phyloP scores from a whole-genome alignment of 1,140 invertebrate species.

The Asobara japonica region DNA sequence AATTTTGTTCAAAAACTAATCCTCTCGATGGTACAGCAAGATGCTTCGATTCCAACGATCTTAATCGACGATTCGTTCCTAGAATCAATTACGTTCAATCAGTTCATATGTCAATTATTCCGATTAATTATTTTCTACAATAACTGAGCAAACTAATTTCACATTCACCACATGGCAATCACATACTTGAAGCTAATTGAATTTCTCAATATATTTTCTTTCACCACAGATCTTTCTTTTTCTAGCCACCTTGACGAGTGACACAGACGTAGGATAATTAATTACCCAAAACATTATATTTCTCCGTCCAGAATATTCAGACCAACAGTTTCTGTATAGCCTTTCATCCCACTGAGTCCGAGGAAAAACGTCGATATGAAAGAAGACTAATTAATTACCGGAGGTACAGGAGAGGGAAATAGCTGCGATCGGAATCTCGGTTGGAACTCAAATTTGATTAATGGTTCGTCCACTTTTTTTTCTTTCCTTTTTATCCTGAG shows the following conservation, averaged over 20 bases:
- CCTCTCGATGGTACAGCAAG: no score
- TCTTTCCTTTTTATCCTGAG: background rate
- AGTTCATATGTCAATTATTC: no score
- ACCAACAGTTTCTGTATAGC: background rate
- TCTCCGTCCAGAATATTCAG: background rate
- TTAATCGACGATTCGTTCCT: no score
- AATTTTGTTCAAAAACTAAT: no score
- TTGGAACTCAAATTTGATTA: slow-evolving; percentile 32
- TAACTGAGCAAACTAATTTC: no score
- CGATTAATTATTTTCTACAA: no score
- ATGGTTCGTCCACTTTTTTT: slow-evolving; percentile 11
- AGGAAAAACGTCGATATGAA: slow-evolving; percentile 28
- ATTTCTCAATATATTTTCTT: no score
- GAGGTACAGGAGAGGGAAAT: slow-evolving; percentile 17
- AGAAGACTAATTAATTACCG: slow-evolving; percentile 30
- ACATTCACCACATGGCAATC: no score
- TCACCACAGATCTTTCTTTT: background rate
- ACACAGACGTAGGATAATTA: background rate
- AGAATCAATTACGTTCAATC: no score
- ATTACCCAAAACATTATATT: background rate
- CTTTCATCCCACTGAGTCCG: slow-evolving; percentile 11
- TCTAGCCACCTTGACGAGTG: background rate
- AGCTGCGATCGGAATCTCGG: slow-evolving; percentile 27
- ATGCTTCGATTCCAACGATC: no score
- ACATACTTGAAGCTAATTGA: no score